Base-by-base conservation (phyloP, 2,888 invertebrate genomes). In the Salticus scenicus region DNA sequence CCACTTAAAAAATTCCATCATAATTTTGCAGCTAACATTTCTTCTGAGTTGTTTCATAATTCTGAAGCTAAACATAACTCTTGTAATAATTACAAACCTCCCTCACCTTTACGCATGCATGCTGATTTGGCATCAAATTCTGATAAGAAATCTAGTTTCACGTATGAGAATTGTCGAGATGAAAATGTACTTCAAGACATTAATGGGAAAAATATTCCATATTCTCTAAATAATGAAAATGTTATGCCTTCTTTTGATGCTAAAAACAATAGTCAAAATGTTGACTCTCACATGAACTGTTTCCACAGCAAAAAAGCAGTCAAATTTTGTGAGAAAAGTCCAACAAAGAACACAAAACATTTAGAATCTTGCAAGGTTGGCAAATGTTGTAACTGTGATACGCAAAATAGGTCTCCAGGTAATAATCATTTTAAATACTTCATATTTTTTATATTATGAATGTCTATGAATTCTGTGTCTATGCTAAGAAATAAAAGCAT, bases 291-390 rank as follows among this genome's bases (percentile, higher is more conserved):
- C 28, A 67, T 79, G 33, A 77, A 79, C 63, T 76, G 75, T 17
- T 24, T 79, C 30, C 87, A 81, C 14, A 93, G 93, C 89, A 94
- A 94, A 91, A 95, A 95, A 91, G 94, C 94, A 88, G 95, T 95
- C 88, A 95, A 95, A 91, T 95, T 95, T 91, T 95, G 95, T 71
- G 94, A 93, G 91, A 94, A 93, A 90, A 85, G 84, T 20, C 84
- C 84, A 8, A 85, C 92, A 92, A 89, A 92, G 91, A 90, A 91
- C 91, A 89, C 92, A 92, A 73, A 83, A 27, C 81, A 86, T 14
- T 28, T 63, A 27, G 85, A 87, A 57, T 66, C 81, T 47, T 85
- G 87, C 28, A 86, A 78, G 47, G 27, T 47, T 20, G 82, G 73
- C 8, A 31, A 75, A 30, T 83, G 87, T 70, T 83, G 87, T 63